Conservation (phyloP, 2,797 vertebrate species). For the Halcyon chelicuti region DNA sequence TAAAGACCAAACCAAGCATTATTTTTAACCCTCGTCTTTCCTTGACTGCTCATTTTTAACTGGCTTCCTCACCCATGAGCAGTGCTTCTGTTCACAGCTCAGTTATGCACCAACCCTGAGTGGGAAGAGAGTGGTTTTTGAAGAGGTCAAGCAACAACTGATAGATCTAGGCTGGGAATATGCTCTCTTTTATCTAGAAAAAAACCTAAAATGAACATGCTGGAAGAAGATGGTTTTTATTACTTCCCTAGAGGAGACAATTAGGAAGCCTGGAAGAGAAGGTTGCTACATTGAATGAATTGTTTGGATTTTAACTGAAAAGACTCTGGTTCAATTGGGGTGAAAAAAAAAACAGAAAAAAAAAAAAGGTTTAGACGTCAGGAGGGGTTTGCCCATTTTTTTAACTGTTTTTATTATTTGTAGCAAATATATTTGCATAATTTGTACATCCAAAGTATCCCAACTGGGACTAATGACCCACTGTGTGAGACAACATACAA, state of each 20-base stretch:
- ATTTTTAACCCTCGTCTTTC: background rate
- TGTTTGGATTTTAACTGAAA: background rate
- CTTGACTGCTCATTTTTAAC: background rate
- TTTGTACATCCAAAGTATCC: background rate
- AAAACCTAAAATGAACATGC: background rate
- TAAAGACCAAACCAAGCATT: background rate
- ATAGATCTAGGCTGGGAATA: background rate
- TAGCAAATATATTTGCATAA: conserved; percentile 25
- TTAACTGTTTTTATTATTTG: background rate
- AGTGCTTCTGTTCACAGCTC: background rate
- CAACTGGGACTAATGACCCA: conserved; percentile 15
- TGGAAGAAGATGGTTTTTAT: background rate
- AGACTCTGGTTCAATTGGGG: background rate
- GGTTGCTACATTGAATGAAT: background rate
- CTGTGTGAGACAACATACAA: conserved; percentile 25
- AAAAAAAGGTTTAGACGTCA: background rate
- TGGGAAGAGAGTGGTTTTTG: background rate
- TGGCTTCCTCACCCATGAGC: accelerated
- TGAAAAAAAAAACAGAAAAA: background rate
- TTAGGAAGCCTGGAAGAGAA: background rate
- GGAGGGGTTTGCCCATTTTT: background rate
- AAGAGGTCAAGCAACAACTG: background rate
- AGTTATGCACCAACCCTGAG: background rate
- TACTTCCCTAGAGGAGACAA: background rate
- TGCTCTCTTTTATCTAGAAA: background rate